phyloP scores from a whole-genome alignment of 2,113 vertebrate species.

The Cynopterus brachyotis region DNA sequence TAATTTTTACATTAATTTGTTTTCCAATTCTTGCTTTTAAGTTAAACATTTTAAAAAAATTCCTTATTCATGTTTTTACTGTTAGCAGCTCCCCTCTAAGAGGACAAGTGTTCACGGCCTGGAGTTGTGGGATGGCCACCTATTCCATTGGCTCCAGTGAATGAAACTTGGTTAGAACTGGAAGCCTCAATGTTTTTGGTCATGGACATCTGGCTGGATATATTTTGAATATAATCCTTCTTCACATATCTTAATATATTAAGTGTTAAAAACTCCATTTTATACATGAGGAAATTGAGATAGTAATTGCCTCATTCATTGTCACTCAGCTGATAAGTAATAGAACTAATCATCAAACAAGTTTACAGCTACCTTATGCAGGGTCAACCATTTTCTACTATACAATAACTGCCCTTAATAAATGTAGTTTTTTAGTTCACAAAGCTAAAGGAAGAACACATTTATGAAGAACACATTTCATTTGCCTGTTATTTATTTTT shows the following conservation, averaged over 20 bases:
- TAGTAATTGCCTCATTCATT: constrained; percentile 25
- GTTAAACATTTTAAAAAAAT: not conserved
- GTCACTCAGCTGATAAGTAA: constrained; percentile 46
- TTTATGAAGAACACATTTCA: constrained; percentile 58
- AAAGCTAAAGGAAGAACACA: constrained; percentile 37
- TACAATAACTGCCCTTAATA: constrained; percentile 32
- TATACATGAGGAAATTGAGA: constrained; percentile 52
- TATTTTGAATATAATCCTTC: constrained; percentile 53
- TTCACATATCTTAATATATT: not conserved
- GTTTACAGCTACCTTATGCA: not conserved
- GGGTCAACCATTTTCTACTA: not conserved
- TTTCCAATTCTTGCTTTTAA: not conserved
- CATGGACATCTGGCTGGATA: constrained; percentile 7
- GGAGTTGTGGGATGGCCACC: not conserved
- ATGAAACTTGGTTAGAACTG: constrained; percentile 5
- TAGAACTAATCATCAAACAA: constrained; percentile 31
- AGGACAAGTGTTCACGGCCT: not conserved
- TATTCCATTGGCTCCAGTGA: not conserved
- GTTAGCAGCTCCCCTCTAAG: not conserved
- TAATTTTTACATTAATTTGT: constrained; percentile 11
- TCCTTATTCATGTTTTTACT: not conserved
- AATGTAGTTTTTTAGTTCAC: constrained; percentile 48
- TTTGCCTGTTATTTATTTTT: constrained; percentile 58
- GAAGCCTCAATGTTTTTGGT: constrained; percentile 46
- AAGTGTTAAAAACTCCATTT: constrained; percentile 19